These are phyloP conservation scores for Poecilia velifera DNA, from an alignment of 2,797 vertebrate genomes.

Conservation along the genomic window DNA sequence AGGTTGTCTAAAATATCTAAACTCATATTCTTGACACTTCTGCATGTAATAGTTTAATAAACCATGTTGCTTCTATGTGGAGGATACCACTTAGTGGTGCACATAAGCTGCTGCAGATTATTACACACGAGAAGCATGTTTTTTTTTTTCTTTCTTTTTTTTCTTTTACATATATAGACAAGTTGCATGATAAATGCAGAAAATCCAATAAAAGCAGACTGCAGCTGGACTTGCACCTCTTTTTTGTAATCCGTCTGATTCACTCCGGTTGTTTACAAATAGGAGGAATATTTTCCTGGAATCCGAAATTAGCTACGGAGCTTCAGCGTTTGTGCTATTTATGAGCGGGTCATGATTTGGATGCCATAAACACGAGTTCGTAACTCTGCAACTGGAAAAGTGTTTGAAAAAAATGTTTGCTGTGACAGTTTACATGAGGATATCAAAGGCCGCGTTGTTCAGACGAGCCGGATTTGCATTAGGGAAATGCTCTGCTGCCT, in stretches of 20 bases:
- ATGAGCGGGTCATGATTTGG: background rate
- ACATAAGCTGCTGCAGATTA: slow-evolving; percentile 11
- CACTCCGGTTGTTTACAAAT: background rate
- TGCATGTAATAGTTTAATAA: slow-evolving; percentile 63
- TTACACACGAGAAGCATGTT: background rate
- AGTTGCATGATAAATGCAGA: slow-evolving; percentile 4
- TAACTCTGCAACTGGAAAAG: slow-evolving; percentile 29
- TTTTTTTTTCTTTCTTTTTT: background rate
- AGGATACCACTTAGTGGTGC: slow-evolving; percentile 62
- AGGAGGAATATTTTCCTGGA: background rate
- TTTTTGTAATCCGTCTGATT: background rate
- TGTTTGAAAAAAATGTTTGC: slow-evolving; percentile 35
- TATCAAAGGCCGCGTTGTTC: slow-evolving; percentile 61
- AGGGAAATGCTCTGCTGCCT: slow-evolving; percentile 72
- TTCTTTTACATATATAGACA: slow-evolving; percentile 3
- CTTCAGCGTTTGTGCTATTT: background rate
- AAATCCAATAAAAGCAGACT: slow-evolving; percentile 9
- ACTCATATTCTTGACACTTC: slow-evolving; percentile 28
- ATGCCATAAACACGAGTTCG: background rate
- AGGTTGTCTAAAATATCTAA: slow-evolving; percentile 11
- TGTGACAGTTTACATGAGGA: slow-evolving; percentile 55
- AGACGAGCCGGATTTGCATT: slow-evolving; percentile 73
- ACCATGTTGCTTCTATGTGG: slow-evolving; percentile 17
- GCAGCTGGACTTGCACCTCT: background rate
- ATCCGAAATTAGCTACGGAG: background rate